Conservation (phyloP, 2,113 vertebrate genomes). For the Eulemur macaco region DNA sequence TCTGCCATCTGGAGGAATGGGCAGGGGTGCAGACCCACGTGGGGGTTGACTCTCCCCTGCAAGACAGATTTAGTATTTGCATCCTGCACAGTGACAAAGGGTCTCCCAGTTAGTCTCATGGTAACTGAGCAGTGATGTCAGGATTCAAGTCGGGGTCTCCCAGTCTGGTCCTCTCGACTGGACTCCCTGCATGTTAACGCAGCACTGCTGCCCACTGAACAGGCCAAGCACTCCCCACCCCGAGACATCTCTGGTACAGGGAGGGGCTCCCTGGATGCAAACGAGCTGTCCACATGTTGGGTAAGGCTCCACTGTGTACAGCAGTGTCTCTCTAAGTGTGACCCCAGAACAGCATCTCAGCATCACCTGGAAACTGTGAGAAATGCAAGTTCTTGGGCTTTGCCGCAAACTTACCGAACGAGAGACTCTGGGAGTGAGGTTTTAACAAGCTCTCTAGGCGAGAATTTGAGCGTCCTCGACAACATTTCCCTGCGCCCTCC, state of each 20-base stretch:
- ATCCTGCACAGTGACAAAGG: background rate
- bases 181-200: accelerated
- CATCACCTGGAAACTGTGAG: background rate
- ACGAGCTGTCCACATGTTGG: no score
- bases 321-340: no score
- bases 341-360: background rate
- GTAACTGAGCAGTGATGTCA: background rate
- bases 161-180: background rate
- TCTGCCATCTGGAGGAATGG: background rate
- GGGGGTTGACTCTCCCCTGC: background rate
- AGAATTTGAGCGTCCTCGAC: background rate
- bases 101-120: background rate
- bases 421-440: background rate
- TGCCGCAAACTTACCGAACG: background rate
- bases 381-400: background rate
- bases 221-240: background rate
- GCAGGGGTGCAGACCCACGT: no score
- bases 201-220: background rate
- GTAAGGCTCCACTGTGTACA: accelerated
- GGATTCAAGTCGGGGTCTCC: no score
- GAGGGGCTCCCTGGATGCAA: background rate
- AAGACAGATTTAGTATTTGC: background rate
- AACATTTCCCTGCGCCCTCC: no score
- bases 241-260: background rate
- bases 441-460: background rate